These are phyloP conservation scores for Oncorhynchus masou DNA, from an alignment of 2,113 vertebrate species.

Conservation along the genomic window DNA sequence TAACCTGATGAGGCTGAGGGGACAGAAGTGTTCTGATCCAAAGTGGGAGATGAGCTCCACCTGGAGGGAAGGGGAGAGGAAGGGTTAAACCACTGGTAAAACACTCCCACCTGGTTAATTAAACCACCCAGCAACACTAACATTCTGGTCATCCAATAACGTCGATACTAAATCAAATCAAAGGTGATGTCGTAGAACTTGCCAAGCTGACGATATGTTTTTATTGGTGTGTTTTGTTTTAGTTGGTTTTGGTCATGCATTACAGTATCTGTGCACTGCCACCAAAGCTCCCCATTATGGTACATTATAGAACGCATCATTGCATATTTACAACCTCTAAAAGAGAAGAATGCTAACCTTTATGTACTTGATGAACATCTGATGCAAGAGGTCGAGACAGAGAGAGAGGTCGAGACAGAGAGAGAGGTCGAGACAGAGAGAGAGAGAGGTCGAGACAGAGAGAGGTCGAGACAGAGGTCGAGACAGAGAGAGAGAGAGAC, in stretches of 20 bases:
- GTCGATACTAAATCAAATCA: too few relatives aligned
- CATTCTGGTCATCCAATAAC: too few relatives aligned
- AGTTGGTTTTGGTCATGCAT: constrained; percentile 71
- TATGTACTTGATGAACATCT: constrained; percentile 99
- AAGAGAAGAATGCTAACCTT: constrained; percentile 95
- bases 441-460: constrained; percentile 1
- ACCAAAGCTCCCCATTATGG: constrained; percentile 52
- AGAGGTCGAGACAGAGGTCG: too few relatives aligned
- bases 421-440: constrained; percentile 15
- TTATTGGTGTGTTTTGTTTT: too few relatives aligned
- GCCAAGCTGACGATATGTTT: too few relatives aligned
- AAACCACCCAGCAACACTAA: too few relatives aligned
- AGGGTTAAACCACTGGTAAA: neutral
- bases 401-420: constrained; percentile 39
- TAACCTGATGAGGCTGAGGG: constrained; percentile 97
- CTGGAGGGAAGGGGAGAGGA: constrained; percentile 68
- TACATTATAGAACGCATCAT: neutral
- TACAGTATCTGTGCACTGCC: constrained; percentile 42
- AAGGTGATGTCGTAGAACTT: too few relatives aligned
- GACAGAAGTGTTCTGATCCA: constrained; percentile 98
- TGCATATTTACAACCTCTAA: constrained; percentile 63
- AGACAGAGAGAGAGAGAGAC: constrained; percentile 13
- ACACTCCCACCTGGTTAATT: neutral
- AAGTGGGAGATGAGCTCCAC: constrained; percentile 96
- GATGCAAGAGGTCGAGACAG: constrained; percentile 85